These are phyloP conservation scores for Brotula barbata DNA, from an alignment of 2,797 vertebrate genomes.

Conservation along the genomic window DNA sequence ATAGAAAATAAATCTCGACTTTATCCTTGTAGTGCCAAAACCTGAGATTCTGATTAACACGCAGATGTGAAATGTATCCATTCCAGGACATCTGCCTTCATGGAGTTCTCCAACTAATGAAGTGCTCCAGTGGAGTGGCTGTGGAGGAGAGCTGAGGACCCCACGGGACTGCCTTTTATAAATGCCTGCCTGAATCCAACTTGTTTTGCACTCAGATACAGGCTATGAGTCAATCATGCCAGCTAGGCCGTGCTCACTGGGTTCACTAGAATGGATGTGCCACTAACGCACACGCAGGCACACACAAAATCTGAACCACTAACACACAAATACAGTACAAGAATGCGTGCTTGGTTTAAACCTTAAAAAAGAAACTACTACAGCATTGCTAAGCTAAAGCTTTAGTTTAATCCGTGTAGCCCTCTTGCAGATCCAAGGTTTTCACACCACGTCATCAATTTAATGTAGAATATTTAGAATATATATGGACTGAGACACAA, in stretches of 20 bases:
- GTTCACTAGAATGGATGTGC: conserved; percentile 1
- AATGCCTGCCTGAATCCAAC: conserved; percentile 48
- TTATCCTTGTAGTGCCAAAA: not conserved
- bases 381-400: too few relatives aligned
- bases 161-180: conserved; percentile 53
- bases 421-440: too few relatives aligned
- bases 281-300: conserved; percentile 16
- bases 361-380: too few relatives aligned
- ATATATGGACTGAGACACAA: not conserved
- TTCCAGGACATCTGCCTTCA: conserved; percentile 9
- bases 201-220: conserved; percentile 45
- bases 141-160: conserved; percentile 53
- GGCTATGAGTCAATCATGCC: conserved; percentile 49
- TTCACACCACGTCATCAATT: too few relatives aligned
- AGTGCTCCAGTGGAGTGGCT: conserved; percentile 48
- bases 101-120: conserved; percentile 41
- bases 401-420: too few relatives aligned
- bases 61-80: conserved; percentile 5
- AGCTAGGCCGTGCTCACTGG: conserved; percentile 18
- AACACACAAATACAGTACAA: not conserved
- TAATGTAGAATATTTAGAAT: not conserved
- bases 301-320: not conserved
- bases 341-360: too few relatives aligned
- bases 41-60: conserved; percentile 19
- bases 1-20: not conserved